phyloP scores from a whole-genome alignment of 2,113 vertebrate genomes.

The Engystomops pustulosus region DNA sequence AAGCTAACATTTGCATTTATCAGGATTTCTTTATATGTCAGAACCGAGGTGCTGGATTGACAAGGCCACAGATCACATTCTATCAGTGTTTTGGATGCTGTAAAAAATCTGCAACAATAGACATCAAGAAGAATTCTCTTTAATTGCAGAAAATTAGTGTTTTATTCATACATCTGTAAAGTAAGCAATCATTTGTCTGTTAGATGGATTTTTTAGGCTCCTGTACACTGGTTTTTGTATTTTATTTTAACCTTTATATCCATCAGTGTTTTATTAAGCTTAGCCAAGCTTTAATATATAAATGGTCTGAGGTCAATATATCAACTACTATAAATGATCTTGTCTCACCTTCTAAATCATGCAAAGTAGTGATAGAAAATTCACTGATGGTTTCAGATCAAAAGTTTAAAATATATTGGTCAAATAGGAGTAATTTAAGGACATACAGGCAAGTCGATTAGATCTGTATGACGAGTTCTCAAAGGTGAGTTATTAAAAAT shows the following conservation, averaged over 20 bases:
- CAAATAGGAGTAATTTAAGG: not conserved
- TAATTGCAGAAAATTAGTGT: not conserved
- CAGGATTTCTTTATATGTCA: not conserved
- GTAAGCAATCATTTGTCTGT: not conserved
- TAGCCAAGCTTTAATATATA: not conserved
- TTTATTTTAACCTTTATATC: not conserved
- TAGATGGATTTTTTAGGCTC: not conserved
- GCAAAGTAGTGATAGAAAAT: not conserved
- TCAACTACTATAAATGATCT: not conserved
- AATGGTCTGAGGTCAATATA: not conserved
- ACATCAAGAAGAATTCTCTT: not conserved
- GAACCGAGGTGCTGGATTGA: not conserved
- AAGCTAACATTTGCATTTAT: not conserved
- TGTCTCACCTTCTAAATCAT: not conserved
- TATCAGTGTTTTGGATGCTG: not conserved
- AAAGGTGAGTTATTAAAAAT: not conserved
- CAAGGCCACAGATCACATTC: not conserved
- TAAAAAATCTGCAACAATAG: not conserved
- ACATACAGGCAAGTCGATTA: not conserved
- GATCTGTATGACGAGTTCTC: not conserved
- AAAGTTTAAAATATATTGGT: not conserved
- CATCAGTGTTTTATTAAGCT: not conserved
- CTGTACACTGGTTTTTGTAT: not conserved
- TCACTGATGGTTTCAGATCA: not conserved
- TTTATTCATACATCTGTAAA: not conserved